Percentiles rank a stretch among this genome's conserved stretches.
Conservation (phyloP, 2,888 invertebrate genomes). For the Mesorhabditis spiculigera region DNA sequence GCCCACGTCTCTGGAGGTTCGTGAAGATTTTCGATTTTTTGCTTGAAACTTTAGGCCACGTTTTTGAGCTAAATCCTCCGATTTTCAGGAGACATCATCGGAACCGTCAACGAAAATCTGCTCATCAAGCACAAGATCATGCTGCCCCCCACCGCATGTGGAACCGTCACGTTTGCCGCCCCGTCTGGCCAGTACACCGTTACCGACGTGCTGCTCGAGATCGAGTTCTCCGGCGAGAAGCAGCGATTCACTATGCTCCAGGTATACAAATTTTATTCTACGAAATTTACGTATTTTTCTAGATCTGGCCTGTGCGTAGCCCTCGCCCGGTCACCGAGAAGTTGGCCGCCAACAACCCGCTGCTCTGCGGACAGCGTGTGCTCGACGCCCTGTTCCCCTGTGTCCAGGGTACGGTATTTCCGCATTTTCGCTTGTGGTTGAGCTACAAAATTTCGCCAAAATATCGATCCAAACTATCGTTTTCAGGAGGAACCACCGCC, state of each 20-base stretch:
- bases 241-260: conserved; percentile 92
- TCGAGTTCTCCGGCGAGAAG: conserved; percentile 94
- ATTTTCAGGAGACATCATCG: conserved; percentile 75
- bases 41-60: neutral
- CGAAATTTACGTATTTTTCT: neutral
- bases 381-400: conserved; percentile 96
- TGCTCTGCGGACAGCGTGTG: conserved; percentile 95
- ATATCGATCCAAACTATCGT: neutral
- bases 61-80: neutral
- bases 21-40: neutral
- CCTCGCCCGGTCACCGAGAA: conserved; percentile 95
- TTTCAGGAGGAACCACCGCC: conserved; percentile 55
- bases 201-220: conserved; percentile 90
- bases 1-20: conserved; percentile 84
- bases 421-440: neutral
- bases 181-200: conserved; percentile 88
- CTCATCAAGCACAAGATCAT: conserved; percentile 95
- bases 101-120: conserved; percentile 91
- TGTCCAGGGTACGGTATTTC: conserved; percentile 59
- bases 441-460: neutral
- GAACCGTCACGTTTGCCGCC: conserved; percentile 91
- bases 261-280: conserved; percentile 35
- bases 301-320: conserved; percentile 96
- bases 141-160: conserved; percentile 87
- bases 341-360: conserved; percentile 92